Base-by-base conservation (phyloP, 92 coral and sea anemone genomes). In the Palythoa grandiflora region DNA sequence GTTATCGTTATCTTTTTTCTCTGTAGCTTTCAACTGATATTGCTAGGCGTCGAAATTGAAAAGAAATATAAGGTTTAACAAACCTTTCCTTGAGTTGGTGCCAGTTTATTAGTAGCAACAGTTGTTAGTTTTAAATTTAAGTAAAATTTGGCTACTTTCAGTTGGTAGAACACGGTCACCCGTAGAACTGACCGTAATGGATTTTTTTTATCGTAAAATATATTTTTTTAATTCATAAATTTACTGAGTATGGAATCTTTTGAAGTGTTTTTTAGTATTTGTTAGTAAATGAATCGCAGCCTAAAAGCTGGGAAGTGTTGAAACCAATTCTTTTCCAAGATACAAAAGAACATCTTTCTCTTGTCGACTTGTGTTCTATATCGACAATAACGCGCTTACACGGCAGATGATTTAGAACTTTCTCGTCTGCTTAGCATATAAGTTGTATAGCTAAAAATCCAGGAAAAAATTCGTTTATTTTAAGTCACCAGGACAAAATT, bases 1-100 rank as follows among this genome's bases (percentile, higher is more conserved):
- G 39, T 53, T 51, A 68, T 44, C 54, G 76, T 66, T 72, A 80
- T 63, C 68, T 83, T 52, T 40, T 68, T 66, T 39, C 60, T 21
- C 50, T 47, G 12, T 83, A 55, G 72, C 63, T 68, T 83, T 19
- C 28, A 83, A 83, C 36, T 75, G 72, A 65, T 83, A 68, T 83
- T 68, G 68, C 44, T 12, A 70, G 75, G 47, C 75, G 47, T 70
- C 17, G 75, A 70, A 70, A 38, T 70, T 70, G 11, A 35, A 70
- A 70, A 70, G 70, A 19, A 16, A 63, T 9, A 63, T 63, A 63
- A 35, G 21, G 37, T 63, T 63, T 63, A 17, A 63, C 6, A n/a
- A 44, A 44, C 50, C 50, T 44, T 44, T 44, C 50, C 50, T 44
- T 44, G 50, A 44, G 50, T 44, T 63, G 70, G 20, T 17, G 28